These are phyloP conservation scores for Coptodon bakossiorum DNA, from an alignment of 2,113 vertebrate species.

Conservation along the genomic window DNA sequence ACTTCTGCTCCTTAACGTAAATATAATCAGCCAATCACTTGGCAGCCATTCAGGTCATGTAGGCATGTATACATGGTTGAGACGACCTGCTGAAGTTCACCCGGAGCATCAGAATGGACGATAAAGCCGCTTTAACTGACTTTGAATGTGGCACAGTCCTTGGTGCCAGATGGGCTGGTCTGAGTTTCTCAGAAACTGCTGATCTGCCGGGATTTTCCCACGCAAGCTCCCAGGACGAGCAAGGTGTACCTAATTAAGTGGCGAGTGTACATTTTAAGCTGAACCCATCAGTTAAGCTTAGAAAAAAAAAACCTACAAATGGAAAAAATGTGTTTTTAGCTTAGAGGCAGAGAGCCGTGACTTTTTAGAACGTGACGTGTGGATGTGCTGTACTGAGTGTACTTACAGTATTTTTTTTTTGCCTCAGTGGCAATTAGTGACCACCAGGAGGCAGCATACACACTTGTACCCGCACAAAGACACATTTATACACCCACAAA, in stretches of 20 bases:
- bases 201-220: not conserved
- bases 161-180: not conserved
- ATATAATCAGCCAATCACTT: not conserved
- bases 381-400: not conserved
- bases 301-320: not conserved
- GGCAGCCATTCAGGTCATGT: not conserved
- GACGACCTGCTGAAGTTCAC: not conserved
- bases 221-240: not conserved
- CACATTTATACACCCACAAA: not conserved
- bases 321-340: not conserved
- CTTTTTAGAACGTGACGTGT: not conserved
- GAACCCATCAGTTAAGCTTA: not conserved
- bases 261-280: not conserved
- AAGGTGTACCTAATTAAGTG: not conserved
- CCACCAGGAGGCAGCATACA: constrained; percentile 28
- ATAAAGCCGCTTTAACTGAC: not conserved
- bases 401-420: not conserved
- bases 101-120: not conserved
- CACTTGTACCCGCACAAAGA: not conserved
- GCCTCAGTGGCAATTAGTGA: not conserved
- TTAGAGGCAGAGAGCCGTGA: not conserved
- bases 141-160: not conserved
- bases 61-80: not conserved
- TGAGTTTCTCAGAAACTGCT: not conserved
- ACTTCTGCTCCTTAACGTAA: not conserved